phyloP scores from a whole-genome alignment of 2,113 vertebrate genomes.

The Formicarius rufipectus region DNA sequence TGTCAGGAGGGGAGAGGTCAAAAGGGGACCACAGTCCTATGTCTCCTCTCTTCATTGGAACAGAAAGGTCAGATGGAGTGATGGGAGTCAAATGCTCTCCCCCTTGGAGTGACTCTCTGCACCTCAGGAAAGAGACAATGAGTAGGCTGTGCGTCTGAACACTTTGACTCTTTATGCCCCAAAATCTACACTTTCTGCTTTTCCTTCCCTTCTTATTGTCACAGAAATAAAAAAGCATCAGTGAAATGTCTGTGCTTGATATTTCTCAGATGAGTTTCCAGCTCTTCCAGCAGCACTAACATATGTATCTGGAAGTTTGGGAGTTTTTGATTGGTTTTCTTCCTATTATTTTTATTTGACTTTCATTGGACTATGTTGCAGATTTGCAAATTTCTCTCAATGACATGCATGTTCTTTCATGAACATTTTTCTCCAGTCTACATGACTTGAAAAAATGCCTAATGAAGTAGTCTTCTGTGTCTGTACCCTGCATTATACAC shows the following conservation, averaged over 20 bases:
- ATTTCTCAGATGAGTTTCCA: not conserved
- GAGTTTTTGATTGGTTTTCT: not conserved
- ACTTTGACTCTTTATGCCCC: not conserved
- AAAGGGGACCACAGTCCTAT: not conserved
- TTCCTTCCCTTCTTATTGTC: not conserved
- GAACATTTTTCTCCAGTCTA: not conserved
- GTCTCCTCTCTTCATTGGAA: not conserved
- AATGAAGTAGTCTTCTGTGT: not conserved
- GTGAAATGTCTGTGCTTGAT: not conserved
- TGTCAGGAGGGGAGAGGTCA: not conserved
- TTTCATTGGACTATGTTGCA: not conserved
- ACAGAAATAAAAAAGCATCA: not conserved
- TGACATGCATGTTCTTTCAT: not conserved
- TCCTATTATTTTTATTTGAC: not conserved
- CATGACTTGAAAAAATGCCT: not conserved
- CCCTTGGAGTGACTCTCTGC: accelerated
- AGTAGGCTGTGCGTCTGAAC: not conserved
- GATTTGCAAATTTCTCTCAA: not conserved
- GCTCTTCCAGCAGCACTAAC: not conserved
- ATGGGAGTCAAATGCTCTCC: not conserved
- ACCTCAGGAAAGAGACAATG: not conserved
- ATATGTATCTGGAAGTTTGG: not conserved
- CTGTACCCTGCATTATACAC: not conserved
- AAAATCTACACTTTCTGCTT: not conserved
- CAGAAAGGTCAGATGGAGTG: not conserved